Evolutionary conservation across 1,140 invertebrate genomes (phyloP), one percentile per base, ranked within the genome.

Genomic region (Planococcus citri): DNA sequence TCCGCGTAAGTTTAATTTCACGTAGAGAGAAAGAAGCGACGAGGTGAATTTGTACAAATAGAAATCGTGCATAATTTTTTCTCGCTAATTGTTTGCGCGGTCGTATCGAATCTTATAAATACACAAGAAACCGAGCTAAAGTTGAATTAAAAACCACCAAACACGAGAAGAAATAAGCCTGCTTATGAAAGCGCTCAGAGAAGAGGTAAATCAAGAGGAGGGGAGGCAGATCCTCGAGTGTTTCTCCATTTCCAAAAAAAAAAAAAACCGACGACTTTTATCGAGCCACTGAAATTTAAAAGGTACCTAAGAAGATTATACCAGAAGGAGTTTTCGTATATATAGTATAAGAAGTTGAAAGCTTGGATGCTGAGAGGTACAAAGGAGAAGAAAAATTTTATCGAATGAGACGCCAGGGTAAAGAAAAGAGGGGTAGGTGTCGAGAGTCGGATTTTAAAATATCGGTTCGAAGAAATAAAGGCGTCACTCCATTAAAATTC

Each of bases 231-330:
- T n/a, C 41, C 2, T 17, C 3, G 41, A 51, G 17, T 3, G 41
- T n/a, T 6, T 51, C 41, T 4, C 41, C 41, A 17, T 51, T 51
- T 51, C 41, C 17, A 51, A 51, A 51, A 51, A 51, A 51, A 3
- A 9, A 51, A 51, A 51, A 51, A 51, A 51, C 17, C 17, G 4
- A 51, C 41, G 17, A 51, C 41, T 51, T 51, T 51, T 51, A 51
- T 17, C 6, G 17, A 51, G 41, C 41, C 41, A 17, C 41, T 17
- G 41, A 51, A 51, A 51, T 51, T 51, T 51, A 51, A 51, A 51
- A 51, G 41, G 41, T 51, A n/a, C n/a, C n/a, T n/a, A 51, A 51
- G 41, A 51, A 51, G 41, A 51, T 51, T 51, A 51, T 51, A 51
- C 41, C 6, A 51, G n/a, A 17, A 51, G 17, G 41, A n/a, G 41